Base-by-base conservation (phyloP, 2,888 invertebrate species). In the Aquatica leii region DNA sequence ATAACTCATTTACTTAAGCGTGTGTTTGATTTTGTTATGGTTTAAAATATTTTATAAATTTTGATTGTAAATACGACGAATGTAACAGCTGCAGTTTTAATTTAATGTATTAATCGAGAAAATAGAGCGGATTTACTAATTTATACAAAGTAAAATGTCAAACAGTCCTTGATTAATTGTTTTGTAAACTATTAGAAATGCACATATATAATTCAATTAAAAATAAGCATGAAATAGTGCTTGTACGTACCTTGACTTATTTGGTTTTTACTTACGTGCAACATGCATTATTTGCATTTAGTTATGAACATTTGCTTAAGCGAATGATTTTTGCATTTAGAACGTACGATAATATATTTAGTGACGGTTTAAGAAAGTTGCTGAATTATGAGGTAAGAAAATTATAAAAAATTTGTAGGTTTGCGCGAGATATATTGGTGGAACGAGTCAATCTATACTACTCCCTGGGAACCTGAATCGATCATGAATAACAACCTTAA, bases 401-500 rank as follows among this genome's bases (percentile, higher is more conserved):
- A n/a, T n/a, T n/a, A n/a, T n/a, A 24, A 24, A 24, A 24, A 24
- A 37, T 5, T 37, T 37, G 14, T 37, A 6, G 37, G 37, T n/a
- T n/a, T n/a, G n/a, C n/a, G n/a, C n/a, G 9, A 11, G 14, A 14
- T 14, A 15, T 43, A 9, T 43, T 43, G 9, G 9, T 41, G 58
- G 63, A 65, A 65, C 65, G 62, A 65, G 59, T 69, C 67, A 69
- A 67, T 69, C 62, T 60, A 21, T 20, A 34, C 43, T 61, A 40
- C 55, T 64, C 24, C 69, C 63, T 69, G 67, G 61, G 67, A 69
- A 69, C 58, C 57, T 59, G 46, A 41, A 48, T 54, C 51, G 61
- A 65, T 65, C 65, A 69, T 67, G 67, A 69, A 67, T 67, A 69
- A 69, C 68, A 64, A 66, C 66, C 51, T 66, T 62, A 69, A 69